A percentile compares a stretch with the other conserved stretches of the same genome.
Conservation (phyloP, 1,140 invertebrate genomes). For the Zophobas morio region DNA sequence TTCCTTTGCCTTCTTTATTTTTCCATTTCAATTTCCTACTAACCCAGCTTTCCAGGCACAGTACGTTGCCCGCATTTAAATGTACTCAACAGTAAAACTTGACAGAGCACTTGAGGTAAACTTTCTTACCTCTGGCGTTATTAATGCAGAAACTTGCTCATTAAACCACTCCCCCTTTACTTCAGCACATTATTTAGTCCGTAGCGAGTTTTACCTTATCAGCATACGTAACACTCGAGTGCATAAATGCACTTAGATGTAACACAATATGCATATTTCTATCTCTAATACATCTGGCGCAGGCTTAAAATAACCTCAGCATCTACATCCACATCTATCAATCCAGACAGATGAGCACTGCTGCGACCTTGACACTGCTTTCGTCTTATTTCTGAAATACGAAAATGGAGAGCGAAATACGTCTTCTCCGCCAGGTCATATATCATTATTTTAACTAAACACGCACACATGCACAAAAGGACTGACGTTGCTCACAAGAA, state of each 20-base stretch:
- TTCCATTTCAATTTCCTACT: too few relatives aligned
- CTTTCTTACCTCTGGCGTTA: too few relatives aligned
- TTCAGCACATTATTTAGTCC: too few relatives aligned
- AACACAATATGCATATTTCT: neutral
- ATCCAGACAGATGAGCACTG: neutral
- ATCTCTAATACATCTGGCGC: neutral
- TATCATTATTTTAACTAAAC: conserved; percentile 26
- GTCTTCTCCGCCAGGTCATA: conserved; percentile 1
- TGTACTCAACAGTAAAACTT: too few relatives aligned
- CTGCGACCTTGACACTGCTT: conserved; percentile 15
- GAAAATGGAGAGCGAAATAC: neutral
- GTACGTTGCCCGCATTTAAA: too few relatives aligned
- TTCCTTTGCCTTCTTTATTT: too few relatives aligned
- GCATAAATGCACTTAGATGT: neutral
- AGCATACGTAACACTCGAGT: too few relatives aligned
- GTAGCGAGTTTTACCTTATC: too few relatives aligned
- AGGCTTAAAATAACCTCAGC: neutral
- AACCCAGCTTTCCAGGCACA: too few relatives aligned
- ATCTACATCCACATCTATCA: neutral
- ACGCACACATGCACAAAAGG: neutral
- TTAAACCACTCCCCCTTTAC: too few relatives aligned
- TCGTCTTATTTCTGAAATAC: conserved; percentile 2
- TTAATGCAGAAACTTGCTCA: too few relatives aligned
- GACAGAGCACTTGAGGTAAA: too few relatives aligned
- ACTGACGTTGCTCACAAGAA: conserved; percentile 1